phyloP scores from a whole-genome alignment of 2,797 vertebrate species.

The Lutjanus campechanus region DNA sequence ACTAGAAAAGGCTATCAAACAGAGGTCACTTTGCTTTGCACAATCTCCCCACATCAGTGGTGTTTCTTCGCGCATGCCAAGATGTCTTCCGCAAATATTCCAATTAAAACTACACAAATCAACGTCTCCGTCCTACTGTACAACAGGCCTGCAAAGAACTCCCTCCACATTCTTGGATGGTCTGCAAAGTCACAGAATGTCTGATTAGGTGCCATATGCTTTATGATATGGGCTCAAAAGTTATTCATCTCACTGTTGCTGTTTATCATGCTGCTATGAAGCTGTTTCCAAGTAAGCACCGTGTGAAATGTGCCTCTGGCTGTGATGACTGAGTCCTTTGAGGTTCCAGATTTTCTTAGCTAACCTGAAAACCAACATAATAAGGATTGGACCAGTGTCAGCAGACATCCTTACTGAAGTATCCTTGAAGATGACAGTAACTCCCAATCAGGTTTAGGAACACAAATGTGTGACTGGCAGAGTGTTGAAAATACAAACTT shows the following conservation, averaged over 20 bases:
- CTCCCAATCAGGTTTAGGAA: background rate
- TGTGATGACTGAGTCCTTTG: conserved; percentile 13
- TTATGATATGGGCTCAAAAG: conserved; percentile 26
- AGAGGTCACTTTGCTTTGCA: conserved; percentile 42
- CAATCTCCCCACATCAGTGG: conserved; percentile 32
- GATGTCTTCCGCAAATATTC: conserved; percentile 33
- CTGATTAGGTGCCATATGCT: conserved; percentile 20
- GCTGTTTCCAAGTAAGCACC: conserved; percentile 32
- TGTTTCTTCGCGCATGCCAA: conserved; percentile 14
- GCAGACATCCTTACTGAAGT: background rate
- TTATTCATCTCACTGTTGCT: conserved; percentile 23
- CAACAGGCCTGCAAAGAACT: conserved; percentile 30
- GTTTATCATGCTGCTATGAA: conserved; percentile 50
- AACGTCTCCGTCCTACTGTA: conserved; percentile 12
- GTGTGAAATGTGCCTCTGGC: conserved; percentile 41
- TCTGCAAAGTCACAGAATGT: conserved; percentile 34
- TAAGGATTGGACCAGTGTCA: background rate
- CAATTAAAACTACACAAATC: conserved; percentile 59
- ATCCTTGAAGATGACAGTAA: background rate
- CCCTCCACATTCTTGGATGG: conserved; percentile 33
- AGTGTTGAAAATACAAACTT: background rate
- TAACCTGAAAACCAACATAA: conserved; percentile 10
- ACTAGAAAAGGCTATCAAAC: conserved; percentile 31
- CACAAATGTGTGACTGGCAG: background rate
- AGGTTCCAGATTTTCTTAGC: conserved; percentile 7